Percentiles rank a stretch among this genome's conserved stretches.
Conservation (phyloP, 2,888 invertebrate genomes). For the Miltochrista miniata region DNA sequence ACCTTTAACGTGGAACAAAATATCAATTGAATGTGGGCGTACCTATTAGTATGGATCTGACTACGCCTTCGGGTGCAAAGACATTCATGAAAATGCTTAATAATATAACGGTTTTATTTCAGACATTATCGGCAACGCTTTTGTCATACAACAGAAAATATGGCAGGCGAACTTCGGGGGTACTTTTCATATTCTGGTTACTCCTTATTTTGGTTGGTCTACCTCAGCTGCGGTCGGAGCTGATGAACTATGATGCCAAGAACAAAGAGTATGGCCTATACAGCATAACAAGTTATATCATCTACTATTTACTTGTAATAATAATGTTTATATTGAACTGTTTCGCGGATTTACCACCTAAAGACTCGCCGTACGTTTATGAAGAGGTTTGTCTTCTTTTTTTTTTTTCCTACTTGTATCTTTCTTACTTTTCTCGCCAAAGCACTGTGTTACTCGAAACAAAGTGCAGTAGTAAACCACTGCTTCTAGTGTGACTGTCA, state of each 20-base stretch:
- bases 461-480: no score
- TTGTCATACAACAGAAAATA: constrained; percentile 90
- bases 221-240: constrained; percentile 88
- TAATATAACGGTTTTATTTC: constrained; percentile 22
- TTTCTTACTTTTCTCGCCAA: no score
- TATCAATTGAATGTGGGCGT: no score
- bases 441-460: no score
- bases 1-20: no score
- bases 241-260: constrained; percentile 54
- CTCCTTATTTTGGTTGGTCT: constrained; percentile 88
- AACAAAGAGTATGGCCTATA: constrained; percentile 82
- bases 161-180: constrained; percentile 94
- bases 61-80: no score
- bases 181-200: constrained; percentile 96
- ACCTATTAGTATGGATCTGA: no score
- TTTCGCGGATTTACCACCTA: constrained; percentile 89
- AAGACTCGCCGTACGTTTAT: constrained; percentile 85
- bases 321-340: constrained; percentile 89
- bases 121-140: constrained; percentile 88
- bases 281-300: constrained; percentile 88
- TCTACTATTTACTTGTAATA: constrained; percentile 88
- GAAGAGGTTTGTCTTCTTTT: constrained; percentile 78
- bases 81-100: not conserved
- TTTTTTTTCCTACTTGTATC: no score
- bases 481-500: no score